phyloP scores from a whole-genome alignment of 2,888 invertebrate species.

The Phyto melanocephala region DNA sequence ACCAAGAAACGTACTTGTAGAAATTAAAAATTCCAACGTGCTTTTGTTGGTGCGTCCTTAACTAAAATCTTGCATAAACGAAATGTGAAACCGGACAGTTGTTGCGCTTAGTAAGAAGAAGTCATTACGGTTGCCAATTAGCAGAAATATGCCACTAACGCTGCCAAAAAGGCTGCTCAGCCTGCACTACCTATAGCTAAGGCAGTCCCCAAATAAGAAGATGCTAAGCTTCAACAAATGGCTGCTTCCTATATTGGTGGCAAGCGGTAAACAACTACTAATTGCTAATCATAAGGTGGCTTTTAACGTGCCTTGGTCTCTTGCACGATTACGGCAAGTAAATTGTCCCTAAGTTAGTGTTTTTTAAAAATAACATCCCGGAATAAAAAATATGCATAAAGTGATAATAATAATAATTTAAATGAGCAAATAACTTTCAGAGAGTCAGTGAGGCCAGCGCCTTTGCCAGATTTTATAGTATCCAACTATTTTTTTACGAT shows the following conservation, averaged over 20 bases:
- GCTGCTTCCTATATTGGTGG: slow-evolving; percentile 97
- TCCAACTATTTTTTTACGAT: too few relatives aligned
- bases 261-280: slow-evolving; percentile 91
- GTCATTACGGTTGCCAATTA: slow-evolving; percentile 99
- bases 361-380: slow-evolving; percentile 25
- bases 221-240: slow-evolving; percentile 92
- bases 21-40: slow-evolving; percentile 97
- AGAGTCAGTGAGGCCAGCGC: too few relatives aligned
- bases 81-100: slow-evolving; percentile 99
- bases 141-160: slow-evolving; percentile 93
- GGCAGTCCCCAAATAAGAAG: slow-evolving; percentile 90
- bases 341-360: slow-evolving; percentile 8
- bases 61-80: slow-evolving; percentile 99
- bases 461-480: too few relatives aligned
- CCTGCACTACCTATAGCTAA: slow-evolving; percentile 87
- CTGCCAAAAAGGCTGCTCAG: slow-evolving; percentile 88
- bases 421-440: too few relatives aligned
- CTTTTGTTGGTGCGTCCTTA: slow-evolving; percentile 98
- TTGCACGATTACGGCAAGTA: slow-evolving; percentile 17
- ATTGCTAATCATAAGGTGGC: too few relatives aligned
- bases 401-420: slow-evolving; percentile 9
- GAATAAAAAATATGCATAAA: too few relatives aligned
- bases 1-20: slow-evolving; percentile 96
- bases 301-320: too few relatives aligned
- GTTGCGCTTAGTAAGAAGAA: slow-evolving; percentile 98